phyloP scores from a whole-genome alignment of 1,140 invertebrate species.

The Brachionus asplanchnoidis region DNA sequence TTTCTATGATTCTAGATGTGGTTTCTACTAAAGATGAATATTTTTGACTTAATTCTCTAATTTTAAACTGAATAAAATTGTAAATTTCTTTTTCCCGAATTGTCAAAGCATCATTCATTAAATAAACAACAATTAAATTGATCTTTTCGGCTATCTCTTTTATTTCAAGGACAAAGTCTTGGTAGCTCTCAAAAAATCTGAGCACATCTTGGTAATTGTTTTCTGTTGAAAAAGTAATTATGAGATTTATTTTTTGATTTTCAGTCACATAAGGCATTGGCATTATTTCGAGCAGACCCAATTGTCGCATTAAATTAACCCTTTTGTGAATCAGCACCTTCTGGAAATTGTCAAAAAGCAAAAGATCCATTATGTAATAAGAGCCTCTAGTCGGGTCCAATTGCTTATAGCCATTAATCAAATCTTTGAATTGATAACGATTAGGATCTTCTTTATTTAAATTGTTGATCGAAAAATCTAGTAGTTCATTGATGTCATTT shows the following conservation, averaged over 20 bases:
- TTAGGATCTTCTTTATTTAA: constrained; percentile 62
- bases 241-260: constrained; percentile 70
- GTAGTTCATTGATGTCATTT: constrained; percentile 66
- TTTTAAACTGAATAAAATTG: constrained; percentile 44
- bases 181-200: constrained; percentile 29
- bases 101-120: background rate
- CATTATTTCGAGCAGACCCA: constrained; percentile 76
- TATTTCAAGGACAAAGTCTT: constrained; percentile 26
- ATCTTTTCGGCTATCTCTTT: constrained; percentile 39
- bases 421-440: constrained; percentile 57
- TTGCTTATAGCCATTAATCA: constrained; percentile 74
- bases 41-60: constrained; percentile 24
- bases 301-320: constrained; percentile 62
- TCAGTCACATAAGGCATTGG: constrained; percentile 85
- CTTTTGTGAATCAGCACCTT: constrained; percentile 45
- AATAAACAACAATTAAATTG: constrained; percentile 16
- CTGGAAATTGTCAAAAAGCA: constrained; percentile 54
- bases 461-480: constrained; percentile 62
- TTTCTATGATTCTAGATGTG: constrained; percentile 67
- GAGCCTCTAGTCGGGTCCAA: constrained; percentile 81
- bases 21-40: constrained; percentile 51
- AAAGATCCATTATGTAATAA: constrained; percentile 77
- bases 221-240: constrained; percentile 60
- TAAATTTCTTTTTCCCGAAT: constrained; percentile 57
- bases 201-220: background rate